Percentiles rank a stretch among this genome's conserved stretches.
Evolutionary conservation across 2,113 vertebrate species (phyloP).

Genomic region (Sapajus apella): DNA sequence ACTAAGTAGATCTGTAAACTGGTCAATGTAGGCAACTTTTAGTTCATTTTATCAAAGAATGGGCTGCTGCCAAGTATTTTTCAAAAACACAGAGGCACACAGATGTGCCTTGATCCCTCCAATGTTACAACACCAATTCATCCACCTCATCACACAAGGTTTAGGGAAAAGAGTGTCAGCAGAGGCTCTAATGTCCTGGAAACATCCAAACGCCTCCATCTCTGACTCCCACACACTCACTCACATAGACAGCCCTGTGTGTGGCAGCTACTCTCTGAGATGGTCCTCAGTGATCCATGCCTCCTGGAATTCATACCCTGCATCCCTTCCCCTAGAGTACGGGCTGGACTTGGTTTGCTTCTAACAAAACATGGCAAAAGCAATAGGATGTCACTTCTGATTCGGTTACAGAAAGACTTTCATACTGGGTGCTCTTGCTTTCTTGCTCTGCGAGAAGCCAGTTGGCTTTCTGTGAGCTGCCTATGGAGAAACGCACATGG

Average conservation of each 20-base stretch:
- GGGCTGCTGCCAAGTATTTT: background rate
- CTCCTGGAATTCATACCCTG: background rate
- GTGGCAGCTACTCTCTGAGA: background rate
- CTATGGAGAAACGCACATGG: background rate
- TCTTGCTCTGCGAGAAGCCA: background rate
- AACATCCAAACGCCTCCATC: background rate
- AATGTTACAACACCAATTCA: background rate
- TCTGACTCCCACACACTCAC: background rate
- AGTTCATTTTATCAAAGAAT: background rate
- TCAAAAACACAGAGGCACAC: background rate
- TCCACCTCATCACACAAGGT: background rate
- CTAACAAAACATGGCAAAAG: background rate
- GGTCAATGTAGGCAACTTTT: background rate
- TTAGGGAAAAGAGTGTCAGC: background rate
- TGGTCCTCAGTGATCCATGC: background rate
- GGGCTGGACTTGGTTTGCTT: background rate
- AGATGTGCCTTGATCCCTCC: background rate
- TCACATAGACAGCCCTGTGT: too few species aligned
- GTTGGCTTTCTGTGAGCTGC: background rate
- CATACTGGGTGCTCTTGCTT: background rate
- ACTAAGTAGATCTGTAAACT: background rate
- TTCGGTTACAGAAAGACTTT: background rate
- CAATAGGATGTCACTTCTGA: background rate
- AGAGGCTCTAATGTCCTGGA: background rate
- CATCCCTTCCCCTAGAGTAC: background rate